Percentiles rank a stretch among this genome's conserved stretches.
phyloP scores from a whole-genome alignment of 2,888 invertebrate genomes.

The Shargacucullia verbasci region DNA sequence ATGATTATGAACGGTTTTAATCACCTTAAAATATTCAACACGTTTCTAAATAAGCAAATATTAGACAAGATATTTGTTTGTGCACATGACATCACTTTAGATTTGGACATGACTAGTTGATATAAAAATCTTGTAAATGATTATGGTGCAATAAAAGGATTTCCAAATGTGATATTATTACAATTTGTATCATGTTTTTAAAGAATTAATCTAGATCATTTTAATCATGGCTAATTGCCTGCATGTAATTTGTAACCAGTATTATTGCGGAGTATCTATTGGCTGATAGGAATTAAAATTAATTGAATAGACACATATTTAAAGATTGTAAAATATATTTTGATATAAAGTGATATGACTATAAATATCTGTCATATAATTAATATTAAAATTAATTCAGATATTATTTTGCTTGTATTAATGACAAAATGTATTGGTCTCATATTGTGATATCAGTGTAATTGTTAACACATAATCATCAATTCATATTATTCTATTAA shows the following conservation, averaged over 20 bases:
- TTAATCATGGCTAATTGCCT: conserved; percentile 15
- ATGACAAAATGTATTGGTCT: conserved; percentile 75
- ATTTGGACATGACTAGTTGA: no score
- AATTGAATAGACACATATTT: conserved; percentile 7
- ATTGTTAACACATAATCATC: conserved; percentile 50
- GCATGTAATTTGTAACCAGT: conserved; percentile 41
- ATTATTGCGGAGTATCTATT: conserved; percentile 44
- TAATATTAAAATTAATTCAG: conserved; percentile 13
- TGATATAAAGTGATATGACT: conserved; percentile 36
- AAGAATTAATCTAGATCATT: conserved; percentile 5
- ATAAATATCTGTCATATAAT: conserved; percentile 22
- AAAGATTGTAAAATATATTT: conserved; percentile 44
- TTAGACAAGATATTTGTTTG: no score
- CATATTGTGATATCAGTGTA: conserved; percentile 78
- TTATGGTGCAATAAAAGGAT: neutral
- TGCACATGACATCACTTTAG: no score
- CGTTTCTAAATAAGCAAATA: no score
- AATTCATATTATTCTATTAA: conserved; percentile 40
- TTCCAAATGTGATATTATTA: conserved; percentile 15
- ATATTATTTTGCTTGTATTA: conserved; percentile 53
- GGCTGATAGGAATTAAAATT: conserved; percentile 15
- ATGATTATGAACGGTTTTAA: no score
- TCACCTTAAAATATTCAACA: no score
- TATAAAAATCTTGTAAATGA: no score
- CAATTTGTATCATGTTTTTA: conserved; percentile 4